These are phyloP conservation scores for Drosophila fungiperda DNA, from an alignment of 2,888 invertebrate species.

Conservation along the genomic window DNA sequence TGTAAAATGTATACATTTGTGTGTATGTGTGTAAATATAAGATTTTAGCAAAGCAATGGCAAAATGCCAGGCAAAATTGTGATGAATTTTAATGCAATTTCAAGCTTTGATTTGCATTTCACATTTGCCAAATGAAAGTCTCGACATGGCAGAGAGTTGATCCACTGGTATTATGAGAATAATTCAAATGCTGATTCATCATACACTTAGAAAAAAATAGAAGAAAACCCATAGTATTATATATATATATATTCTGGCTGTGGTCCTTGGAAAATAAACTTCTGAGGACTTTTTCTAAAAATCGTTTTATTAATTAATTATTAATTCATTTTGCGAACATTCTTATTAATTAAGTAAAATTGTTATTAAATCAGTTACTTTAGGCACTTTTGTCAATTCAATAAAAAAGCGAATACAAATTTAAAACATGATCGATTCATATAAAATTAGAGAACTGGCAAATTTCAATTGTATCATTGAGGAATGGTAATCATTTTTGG, in stretches of 20 bases:
- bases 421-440: neutral
- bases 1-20: no score
- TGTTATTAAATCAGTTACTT: neutral
- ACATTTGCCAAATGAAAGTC: neutral
- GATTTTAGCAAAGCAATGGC: neutral
- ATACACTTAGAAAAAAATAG: neutral
- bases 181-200: neutral
- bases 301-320: neutral
- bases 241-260: neutral
- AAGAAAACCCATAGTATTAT: neutral
- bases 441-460: neutral
- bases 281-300: no score
- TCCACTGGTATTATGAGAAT: neutral
- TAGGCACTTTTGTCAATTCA: neutral
- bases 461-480: neutral
- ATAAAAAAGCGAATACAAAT: neutral
- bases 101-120: neutral
- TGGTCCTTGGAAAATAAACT: no score
- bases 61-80: neutral
- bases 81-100: neutral
- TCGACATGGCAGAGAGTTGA: neutral
- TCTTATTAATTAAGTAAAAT: neutral
- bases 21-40: neutral
- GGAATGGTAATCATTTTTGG: neutral
- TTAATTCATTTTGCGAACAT: neutral